A percentile compares a stretch with the other conserved stretches of the same genome.
phyloP scores from a whole-genome alignment of 2,888 invertebrate genomes.

The Drosophila algonquin region DNA sequence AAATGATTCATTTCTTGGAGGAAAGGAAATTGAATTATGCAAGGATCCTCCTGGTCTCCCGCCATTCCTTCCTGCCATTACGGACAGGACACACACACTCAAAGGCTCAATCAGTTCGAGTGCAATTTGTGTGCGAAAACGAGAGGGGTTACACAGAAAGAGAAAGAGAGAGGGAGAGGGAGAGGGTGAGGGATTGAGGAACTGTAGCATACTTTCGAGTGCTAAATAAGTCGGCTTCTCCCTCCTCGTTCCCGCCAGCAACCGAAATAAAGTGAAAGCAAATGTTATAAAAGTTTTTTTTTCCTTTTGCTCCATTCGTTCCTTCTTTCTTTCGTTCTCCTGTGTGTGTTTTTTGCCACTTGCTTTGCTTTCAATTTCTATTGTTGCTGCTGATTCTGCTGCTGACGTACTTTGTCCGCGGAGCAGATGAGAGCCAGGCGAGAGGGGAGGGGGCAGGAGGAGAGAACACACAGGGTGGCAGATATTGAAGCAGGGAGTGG shows the following conservation, averaged over 20 bases:
- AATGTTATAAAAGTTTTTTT: constrained; percentile 49
- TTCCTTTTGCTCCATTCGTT: constrained; percentile 39
- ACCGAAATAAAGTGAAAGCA: constrained; percentile 47
- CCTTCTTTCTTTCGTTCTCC: constrained; percentile 5
- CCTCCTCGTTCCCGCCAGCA: not conserved
- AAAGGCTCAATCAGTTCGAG: constrained; percentile 69
- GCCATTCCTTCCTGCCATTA: constrained; percentile 5
- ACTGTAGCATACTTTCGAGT: constrained; percentile 62
- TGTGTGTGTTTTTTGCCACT: constrained; percentile 23
- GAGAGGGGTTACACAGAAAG: not conserved
- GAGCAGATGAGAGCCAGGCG: constrained; percentile 7
- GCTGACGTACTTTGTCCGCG: not conserved
- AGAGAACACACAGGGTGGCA: not conserved
- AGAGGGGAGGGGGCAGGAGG: not conserved
- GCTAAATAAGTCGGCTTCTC: constrained; percentile 60
- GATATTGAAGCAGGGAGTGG: not conserved
- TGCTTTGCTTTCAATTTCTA: constrained; percentile 19
- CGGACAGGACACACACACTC: constrained; percentile 11
- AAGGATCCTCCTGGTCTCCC: constrained; percentile 14
- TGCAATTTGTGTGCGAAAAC: constrained; percentile 58
- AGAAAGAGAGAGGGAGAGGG: not conserved
- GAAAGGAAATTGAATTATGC: constrained; percentile 46
- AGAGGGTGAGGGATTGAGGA: constrained; percentile 25
- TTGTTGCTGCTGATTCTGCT: constrained; percentile 10
- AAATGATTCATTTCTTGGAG: constrained; percentile 31